Conservation (phyloP, 1,140 invertebrate species). For the Ostrea denselamellosa region DNA sequence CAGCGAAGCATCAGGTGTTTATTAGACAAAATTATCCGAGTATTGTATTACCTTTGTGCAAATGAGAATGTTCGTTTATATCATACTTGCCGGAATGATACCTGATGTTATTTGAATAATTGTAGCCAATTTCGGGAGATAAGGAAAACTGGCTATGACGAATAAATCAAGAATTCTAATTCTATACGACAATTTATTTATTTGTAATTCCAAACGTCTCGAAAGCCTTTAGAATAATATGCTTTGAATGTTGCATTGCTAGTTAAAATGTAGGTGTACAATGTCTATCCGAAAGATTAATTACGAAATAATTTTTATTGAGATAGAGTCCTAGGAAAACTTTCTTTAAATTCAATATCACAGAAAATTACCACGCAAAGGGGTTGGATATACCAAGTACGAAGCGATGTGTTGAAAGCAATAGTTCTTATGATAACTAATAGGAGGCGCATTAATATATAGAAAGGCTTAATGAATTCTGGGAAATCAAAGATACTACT, state of each 20-base stretch:
- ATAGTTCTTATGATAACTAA: slow-evolving; percentile 31
- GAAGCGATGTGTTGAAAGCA: slow-evolving; percentile 25
- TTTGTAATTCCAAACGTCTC: background rate
- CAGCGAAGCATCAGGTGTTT: slow-evolving; percentile 24
- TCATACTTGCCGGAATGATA: slow-evolving; percentile 6
- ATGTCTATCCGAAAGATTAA: background rate
- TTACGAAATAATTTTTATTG: slow-evolving; percentile 28
- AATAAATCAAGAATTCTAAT: slow-evolving; percentile 33
- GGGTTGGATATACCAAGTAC: slow-evolving; percentile 28
- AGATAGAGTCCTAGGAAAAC: background rate
- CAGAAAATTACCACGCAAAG: slow-evolving; percentile 36
- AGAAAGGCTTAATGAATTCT: slow-evolving; percentile 38
- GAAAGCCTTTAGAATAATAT: background rate
- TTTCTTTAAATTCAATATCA: slow-evolving; percentile 25
- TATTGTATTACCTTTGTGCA: slow-evolving; percentile 20
- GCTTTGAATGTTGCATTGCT: background rate
- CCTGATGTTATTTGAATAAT: background rate
- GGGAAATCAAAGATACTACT: slow-evolving; percentile 31
- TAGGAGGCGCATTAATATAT: slow-evolving; percentile 21
- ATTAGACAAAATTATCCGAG: slow-evolving; percentile 15
- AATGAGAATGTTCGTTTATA: slow-evolving; percentile 27
- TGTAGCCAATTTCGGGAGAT: background rate
- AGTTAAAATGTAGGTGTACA: background rate
- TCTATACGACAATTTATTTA: background rate
- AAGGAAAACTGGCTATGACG: background rate